These are phyloP conservation scores for Eucera pruinosa DNA, from an alignment of 2,888 invertebrate species.

Conservation along the genomic window DNA sequence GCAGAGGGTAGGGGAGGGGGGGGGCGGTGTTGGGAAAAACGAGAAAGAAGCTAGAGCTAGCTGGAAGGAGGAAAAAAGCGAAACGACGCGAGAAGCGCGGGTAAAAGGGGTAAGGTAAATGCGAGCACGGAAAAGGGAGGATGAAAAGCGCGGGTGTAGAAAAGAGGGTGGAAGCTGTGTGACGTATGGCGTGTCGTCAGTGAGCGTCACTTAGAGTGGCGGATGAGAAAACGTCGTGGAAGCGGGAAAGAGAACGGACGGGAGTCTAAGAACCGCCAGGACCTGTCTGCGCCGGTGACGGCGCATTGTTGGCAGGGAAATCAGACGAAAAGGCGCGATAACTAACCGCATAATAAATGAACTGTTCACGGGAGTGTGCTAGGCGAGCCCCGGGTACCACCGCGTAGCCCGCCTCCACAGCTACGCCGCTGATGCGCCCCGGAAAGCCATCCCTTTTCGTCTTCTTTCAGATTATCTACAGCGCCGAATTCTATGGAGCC, in stretches of 20 bases:
- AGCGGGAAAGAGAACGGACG: conserved; percentile 63
- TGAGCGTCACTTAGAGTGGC: conserved; percentile 75
- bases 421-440: conserved; percentile 64
- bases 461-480: conserved; percentile 68
- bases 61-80: not conserved
- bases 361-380: conserved; percentile 83
- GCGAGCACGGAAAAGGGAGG: conserved; percentile 32
- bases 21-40: no score
- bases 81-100: not conserved
- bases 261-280: conserved; percentile 69
- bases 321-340: conserved; percentile 85
- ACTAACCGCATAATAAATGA: conserved; percentile 85
- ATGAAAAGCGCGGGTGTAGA: conserved; percentile 3
- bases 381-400: not conserved
- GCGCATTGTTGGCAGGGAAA: conserved; percentile 84
- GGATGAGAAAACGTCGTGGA: conserved; percentile 73
- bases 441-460: conserved; percentile 69
- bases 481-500: conserved; percentile 54
- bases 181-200: conserved; percentile 81
- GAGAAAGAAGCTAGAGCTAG: not conserved
- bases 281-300: conserved; percentile 77
- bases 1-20: not conserved
- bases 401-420: conserved; percentile 36
- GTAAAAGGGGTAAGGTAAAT: conserved; percentile 43
- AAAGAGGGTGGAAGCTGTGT: conserved; percentile 46